Conservation (phyloP, 2,888 invertebrate species). For the Barypeithes pellucidus region DNA sequence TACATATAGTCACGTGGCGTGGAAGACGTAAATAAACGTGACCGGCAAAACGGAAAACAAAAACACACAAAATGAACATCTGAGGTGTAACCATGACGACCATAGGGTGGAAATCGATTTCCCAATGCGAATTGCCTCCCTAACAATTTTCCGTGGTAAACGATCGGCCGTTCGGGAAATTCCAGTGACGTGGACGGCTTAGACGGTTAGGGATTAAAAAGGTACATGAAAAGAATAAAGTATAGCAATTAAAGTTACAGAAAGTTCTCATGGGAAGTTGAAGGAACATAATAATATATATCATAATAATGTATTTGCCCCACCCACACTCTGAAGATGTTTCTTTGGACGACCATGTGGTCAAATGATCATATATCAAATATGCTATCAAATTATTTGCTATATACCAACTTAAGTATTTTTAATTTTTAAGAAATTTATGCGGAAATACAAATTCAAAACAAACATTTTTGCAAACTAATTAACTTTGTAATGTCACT, state of each 20-base stretch:
- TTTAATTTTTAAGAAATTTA: not conserved
- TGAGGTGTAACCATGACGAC: conserved; percentile 27
- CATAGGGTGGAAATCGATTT: conserved; percentile 33
- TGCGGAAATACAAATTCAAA: conserved; percentile 3
- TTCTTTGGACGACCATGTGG: too few species aligned
- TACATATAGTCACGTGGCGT: conserved; percentile 13
- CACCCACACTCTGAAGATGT: too few species aligned
- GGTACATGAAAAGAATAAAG: not conserved
- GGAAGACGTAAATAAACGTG: conserved; percentile 31
- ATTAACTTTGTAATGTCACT: not conserved
- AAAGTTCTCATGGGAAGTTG: too few species aligned
- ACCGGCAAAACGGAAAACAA: conserved; percentile 7
- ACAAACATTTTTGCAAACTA: conserved; percentile 11
- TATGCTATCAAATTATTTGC: too few species aligned
- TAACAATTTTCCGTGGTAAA: conserved; percentile 11
- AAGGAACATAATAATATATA: too few species aligned
- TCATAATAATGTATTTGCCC: too few species aligned
- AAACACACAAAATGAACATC: conserved; percentile 21
- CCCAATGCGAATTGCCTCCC: conserved; percentile 28
- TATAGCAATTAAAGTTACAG: not conserved
- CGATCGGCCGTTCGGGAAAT: conserved; percentile 16
- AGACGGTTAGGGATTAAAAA: too few species aligned
- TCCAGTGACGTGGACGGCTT: conserved; percentile 15
- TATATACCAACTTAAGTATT: too few species aligned
- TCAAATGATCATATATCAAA: too few species aligned